A percentile compares a stretch with the other conserved stretches of the same genome.
Conservation (phyloP, 2,888 invertebrate genomes). For the Sycophila texana region DNA sequence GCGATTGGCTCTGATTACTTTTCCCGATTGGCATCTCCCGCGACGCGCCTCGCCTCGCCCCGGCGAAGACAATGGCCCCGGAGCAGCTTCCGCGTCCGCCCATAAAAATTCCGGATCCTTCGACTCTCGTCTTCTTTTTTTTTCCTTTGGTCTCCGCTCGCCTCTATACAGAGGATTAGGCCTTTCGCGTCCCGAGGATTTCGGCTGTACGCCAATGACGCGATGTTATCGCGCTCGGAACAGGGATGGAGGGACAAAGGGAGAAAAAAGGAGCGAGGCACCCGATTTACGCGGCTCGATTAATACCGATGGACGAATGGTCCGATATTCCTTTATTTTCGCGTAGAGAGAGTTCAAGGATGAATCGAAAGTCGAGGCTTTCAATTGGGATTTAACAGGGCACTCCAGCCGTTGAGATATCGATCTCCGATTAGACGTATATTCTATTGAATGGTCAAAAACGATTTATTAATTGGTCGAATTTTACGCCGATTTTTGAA, state of each 20-base stretch:
- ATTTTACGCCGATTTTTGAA: too few relatives aligned
- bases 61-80: conserved; percentile 22
- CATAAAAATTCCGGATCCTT: background rate
- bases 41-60: conserved; percentile 28
- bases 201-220: background rate
- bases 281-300: background rate
- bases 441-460: too few relatives aligned
- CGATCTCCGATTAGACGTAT: too few relatives aligned
- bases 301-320: conserved; percentile 29
- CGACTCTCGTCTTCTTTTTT: background rate
- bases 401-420: too few relatives aligned
- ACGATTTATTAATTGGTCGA: too few relatives aligned
- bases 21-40: conserved; percentile 46
- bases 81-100: conserved; percentile 33
- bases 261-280: too few relatives aligned
- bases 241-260: background rate
- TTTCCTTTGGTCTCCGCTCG: background rate
- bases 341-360: background rate
- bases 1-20: conserved; percentile 55
- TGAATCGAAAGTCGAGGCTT: background rate
- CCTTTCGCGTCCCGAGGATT: too few relatives aligned
- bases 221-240: conserved; percentile 3
- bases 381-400: background rate
- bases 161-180: too few relatives aligned
- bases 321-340: background rate